A percentile compares a stretch with the other conserved stretches of the same genome.
Evolutionary conservation across 1,140 invertebrate genomes (phyloP).

Genomic region (Ctenoplectra terminalis): DNA sequence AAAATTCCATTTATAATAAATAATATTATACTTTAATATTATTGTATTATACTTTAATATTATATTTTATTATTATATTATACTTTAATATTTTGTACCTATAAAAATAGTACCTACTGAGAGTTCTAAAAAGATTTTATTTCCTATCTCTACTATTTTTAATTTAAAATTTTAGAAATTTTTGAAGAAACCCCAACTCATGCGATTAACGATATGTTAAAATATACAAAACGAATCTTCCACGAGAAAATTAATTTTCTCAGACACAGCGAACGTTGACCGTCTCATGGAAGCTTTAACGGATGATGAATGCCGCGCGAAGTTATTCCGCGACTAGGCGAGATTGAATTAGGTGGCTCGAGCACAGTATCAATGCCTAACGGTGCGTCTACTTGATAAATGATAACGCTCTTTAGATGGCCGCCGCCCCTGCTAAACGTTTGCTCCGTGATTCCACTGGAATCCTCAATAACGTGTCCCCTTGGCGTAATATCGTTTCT

Average conservation of each 20-base stretch:
- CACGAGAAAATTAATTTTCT: not conserved
- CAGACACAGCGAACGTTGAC: not conserved
- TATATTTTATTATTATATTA: too few species aligned
- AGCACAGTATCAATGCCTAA: constrained; percentile 40
- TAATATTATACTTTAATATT: too few species aligned
- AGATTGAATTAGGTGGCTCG: constrained; percentile 38
- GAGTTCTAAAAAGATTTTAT: too few species aligned
- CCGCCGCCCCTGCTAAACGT: not conserved
- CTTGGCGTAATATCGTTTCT: constrained; percentile 28
- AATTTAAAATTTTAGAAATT: too few species aligned
- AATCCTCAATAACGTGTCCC: constrained; percentile 41
- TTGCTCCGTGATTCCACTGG: constrained; percentile 28
- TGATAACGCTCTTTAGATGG: constrained; percentile 40
- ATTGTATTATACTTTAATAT: too few species aligned
- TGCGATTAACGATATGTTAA: too few species aligned
- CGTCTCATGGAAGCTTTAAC: not conserved
- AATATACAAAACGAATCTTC: not conserved
- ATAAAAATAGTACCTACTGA: too few species aligned
- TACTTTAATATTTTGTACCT: too few species aligned
- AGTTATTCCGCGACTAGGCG: not conserved
- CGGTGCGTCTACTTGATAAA: constrained; percentile 52
- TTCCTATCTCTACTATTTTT: too few species aligned
- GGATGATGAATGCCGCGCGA: constrained; percentile 21
- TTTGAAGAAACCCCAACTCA: too few species aligned
- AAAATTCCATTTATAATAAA: too few species aligned